phyloP scores from a whole-genome alignment of 2,888 invertebrate species.

The Argyresthia albistria region DNA sequence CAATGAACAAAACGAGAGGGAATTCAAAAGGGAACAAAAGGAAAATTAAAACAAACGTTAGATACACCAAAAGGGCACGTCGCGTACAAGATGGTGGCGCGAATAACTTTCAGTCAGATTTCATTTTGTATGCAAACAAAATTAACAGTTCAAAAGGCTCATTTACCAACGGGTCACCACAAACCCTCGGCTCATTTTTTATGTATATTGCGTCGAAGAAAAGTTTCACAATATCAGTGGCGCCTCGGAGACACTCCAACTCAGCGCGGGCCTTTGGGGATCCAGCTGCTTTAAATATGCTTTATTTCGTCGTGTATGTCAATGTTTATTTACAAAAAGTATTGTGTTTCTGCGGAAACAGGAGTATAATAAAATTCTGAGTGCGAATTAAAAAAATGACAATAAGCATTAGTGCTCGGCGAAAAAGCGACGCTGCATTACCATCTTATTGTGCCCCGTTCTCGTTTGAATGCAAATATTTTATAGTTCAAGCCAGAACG shows the following conservation, averaged over 20 bases:
- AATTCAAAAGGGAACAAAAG: background rate
- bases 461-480: constrained; percentile 66
- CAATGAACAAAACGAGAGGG: background rate
- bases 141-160: constrained; percentile 67
- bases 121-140: constrained; percentile 64
- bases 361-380: no score
- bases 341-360: no score
- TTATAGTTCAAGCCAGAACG: constrained; percentile 49
- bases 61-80: background rate
- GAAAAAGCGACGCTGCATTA: constrained; percentile 43
- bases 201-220: constrained; percentile 67
- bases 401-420: constrained; percentile 40
- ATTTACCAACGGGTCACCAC: constrained; percentile 64
- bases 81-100: constrained; percentile 30
- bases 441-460: constrained; percentile 53
- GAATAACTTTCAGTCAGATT: constrained; percentile 58
- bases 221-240: constrained; percentile 67
- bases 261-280: constrained; percentile 31
- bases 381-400: background rate
- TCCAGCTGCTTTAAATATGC: constrained; percentile 49
- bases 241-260: constrained; percentile 28
- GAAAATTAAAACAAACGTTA: background rate
- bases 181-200: constrained; percentile 64
- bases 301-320: constrained; percentile 28
- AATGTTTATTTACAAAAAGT: no score